Evolutionary conservation across 2,797 vertebrate species (phyloP).

Genomic region (Diceros bicornis): DNA sequence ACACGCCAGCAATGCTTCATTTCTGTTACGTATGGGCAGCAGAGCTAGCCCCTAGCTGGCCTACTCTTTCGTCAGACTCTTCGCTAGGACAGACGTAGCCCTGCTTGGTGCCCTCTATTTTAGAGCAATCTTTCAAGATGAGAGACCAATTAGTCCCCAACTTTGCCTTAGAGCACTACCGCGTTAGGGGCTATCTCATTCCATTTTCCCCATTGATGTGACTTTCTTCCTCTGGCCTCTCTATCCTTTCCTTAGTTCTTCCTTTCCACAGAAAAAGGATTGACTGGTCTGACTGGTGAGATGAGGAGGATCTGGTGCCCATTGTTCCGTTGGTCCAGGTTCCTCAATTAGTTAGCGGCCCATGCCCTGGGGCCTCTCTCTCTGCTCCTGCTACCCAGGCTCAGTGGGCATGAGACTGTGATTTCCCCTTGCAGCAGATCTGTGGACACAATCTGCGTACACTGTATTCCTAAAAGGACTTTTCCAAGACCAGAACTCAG

Average conservation of each 20-base stretch:
- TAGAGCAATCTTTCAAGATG: background rate
- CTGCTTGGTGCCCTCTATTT: background rate
- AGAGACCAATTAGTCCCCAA: background rate
- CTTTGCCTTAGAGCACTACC: background rate
- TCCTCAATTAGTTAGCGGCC: background rate
- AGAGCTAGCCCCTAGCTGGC: background rate
- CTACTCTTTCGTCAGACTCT: background rate
- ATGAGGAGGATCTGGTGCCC: background rate
- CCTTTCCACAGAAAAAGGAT: background rate
- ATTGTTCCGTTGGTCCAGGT: fast-evolving
- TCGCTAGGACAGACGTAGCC: background rate
- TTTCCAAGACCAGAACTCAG: background rate
- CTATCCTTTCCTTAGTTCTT: background rate
- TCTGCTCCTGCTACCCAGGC: background rate
- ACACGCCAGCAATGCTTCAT: background rate
- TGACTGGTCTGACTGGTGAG: background rate
- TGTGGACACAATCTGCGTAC: background rate
- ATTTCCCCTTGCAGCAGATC: background rate
- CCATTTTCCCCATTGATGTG: background rate
- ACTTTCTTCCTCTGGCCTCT: background rate
- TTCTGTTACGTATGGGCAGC: background rate
- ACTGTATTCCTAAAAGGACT: background rate
- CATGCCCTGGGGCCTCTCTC: background rate
- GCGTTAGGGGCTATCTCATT: background rate
- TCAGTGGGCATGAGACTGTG: background rate